Percentiles rank a stretch among this genome's conserved stretches.
Evolutionary conservation across 2,888 invertebrate genomes (phyloP).

Genomic region (Athetis lepigone): DNA sequence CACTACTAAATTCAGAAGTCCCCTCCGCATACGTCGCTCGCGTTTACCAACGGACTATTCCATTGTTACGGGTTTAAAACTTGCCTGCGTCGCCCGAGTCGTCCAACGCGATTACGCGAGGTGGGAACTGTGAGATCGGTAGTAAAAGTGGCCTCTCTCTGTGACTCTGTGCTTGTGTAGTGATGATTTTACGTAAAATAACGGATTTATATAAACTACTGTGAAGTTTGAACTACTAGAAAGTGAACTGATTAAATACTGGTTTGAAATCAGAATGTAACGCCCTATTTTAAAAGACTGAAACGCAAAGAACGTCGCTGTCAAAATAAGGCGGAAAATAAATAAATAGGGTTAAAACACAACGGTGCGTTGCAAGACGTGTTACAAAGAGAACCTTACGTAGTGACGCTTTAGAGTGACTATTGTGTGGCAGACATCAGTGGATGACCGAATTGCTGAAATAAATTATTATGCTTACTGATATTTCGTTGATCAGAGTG

Average conservation of each 20-base stretch:
- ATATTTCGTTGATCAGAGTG: constrained; percentile 76
- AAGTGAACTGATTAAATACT: constrained; percentile 61
- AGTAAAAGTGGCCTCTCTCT: constrained; percentile 82
- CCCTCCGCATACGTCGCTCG: constrained; percentile 45
- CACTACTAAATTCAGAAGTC: constrained; percentile 78
- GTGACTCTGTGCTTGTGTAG: constrained; percentile 70
- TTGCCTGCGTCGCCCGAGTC: constrained; percentile 88
- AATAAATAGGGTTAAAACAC: constrained; percentile 87
- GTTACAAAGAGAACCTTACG: constrained; percentile 79
- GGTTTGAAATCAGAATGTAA: constrained; percentile 63
- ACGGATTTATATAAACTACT: constrained; percentile 62
- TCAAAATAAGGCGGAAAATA: constrained; percentile 88
- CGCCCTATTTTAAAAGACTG: constrained; percentile 46
- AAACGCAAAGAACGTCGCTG: constrained; percentile 74
- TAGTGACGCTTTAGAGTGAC: constrained; percentile 70
- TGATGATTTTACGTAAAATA: constrained; percentile 72
- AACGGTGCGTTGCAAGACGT: constrained; percentile 71
- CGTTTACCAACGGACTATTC: constrained; percentile 56
- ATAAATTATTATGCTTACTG: constrained; percentile 75
- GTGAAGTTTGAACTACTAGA: constrained; percentile 31
- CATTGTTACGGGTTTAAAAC: constrained; percentile 77
- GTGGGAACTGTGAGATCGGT: constrained; percentile 83
- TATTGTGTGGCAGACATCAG: constrained; percentile 67
- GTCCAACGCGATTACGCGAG: constrained; percentile 88
- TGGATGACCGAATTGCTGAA: constrained; percentile 74